Base-by-base conservation (phyloP, 2,113 vertebrate species). In the Petrocephalus microphthalmus region DNA sequence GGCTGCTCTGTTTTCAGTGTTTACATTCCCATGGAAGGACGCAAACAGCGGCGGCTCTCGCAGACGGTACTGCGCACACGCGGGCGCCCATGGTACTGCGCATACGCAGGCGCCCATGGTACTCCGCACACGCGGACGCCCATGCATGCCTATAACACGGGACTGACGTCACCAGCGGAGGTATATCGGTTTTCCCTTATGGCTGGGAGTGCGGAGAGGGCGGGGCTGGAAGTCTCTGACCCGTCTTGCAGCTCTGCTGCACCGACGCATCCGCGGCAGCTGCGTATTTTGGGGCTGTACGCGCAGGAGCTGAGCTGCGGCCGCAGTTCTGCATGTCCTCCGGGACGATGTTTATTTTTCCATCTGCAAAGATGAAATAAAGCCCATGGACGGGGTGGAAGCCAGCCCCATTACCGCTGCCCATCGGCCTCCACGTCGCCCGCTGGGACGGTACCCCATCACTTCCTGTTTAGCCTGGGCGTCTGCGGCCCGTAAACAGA, bases 381-480 rank as follows among this genome's bases (percentile, higher is more conserved):
- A 91, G 88, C 86, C 88, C 25, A 90, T 89, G 91, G 90, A 92
- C 87, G 89, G 88, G 86, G 33, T 85, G 56, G 49, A 71, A 64
- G 8, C 88, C 47, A n/a, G 47, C 60, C 52, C 42, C 49, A 22
- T 25, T 2, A 25, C 56, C 4, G 83, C n/a, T 33, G 2, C 83
- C 20, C 29, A 42, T 54, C 45, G 6, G 83, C 47, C n/a, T 1
- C 64, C 7, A 20, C 19, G 7, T 64, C 20, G 84, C 89, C 82
- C 91, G 90, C 90, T 94, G 95, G 97, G 96, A 97, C 93, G 93
- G 95, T 96, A 93, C 93, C 95, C 94, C 90, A 95, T 96, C 95
- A 95, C 95, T 97, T 98, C 97, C 97, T 99, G 97, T 98, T 98
- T 99, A 97, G 97, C 97, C 97, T 96, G 96, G 95, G 95, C 95